A percentile compares a stretch with the other conserved stretches of the same genome.
These are phyloP conservation scores for Cyphomyrus discorhynchus DNA, from an alignment of 2,113 vertebrate species.

Conservation along the genomic window DNA sequence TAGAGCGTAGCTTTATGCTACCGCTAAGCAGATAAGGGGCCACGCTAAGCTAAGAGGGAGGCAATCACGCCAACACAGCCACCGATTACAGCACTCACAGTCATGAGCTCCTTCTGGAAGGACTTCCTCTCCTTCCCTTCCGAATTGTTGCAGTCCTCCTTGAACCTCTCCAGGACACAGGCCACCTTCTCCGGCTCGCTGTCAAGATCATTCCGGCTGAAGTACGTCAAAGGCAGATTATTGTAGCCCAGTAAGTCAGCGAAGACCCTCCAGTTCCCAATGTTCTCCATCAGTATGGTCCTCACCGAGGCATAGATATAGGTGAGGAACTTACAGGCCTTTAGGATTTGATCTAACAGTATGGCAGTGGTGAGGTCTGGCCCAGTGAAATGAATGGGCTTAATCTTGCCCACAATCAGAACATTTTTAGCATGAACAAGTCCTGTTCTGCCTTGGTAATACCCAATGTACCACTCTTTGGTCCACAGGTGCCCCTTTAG, in stretches of 20 bases:
- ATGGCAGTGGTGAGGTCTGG: constrained; percentile 77
- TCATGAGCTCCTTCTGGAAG: constrained; percentile 94
- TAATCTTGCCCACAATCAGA: constrained; percentile 75
- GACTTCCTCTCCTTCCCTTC: constrained; percentile 86
- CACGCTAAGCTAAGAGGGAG: neutral
- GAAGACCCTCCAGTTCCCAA: constrained; percentile 84
- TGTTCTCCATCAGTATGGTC: constrained; percentile 90
- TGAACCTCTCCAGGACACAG: constrained; percentile 84
- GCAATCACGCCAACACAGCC: neutral
- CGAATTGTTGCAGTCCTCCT: constrained; percentile 85
- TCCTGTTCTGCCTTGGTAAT: constrained; percentile 83
- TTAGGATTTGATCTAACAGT: constrained; percentile 84
- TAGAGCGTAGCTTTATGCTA: constrained; percentile 28
- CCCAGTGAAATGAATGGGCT: constrained; percentile 72
- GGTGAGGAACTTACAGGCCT: constrained; percentile 90
- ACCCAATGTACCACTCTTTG: constrained; percentile 95
- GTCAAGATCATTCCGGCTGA: constrained; percentile 82
- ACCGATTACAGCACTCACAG: constrained; percentile 59
- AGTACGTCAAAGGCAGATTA: constrained; percentile 73
- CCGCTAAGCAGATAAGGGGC: constrained; percentile 17
- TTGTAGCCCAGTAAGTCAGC: constrained; percentile 82
- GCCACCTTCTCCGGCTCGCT: constrained; percentile 87
- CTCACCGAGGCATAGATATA: constrained; percentile 93
- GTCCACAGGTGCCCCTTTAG: constrained; percentile 91
- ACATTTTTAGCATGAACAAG: constrained; percentile 89